These are phyloP conservation scores for Cotesia typhae DNA, from an alignment of 1,140 invertebrate species.

Conservation along the genomic window DNA sequence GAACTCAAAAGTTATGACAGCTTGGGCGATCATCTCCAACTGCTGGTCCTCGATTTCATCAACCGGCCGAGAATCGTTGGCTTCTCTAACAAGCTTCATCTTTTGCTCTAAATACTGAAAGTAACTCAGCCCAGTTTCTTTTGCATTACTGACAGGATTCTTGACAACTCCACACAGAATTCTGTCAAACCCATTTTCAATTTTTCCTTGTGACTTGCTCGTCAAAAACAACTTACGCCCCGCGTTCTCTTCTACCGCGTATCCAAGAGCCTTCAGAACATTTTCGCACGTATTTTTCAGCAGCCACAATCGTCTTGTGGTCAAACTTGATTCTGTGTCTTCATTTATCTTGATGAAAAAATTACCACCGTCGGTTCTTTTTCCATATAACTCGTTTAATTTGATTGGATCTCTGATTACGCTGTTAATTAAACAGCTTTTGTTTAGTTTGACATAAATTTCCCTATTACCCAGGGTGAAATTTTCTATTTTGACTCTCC, in stretches of 20 bases:
- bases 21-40: slow-evolving; percentile 67
- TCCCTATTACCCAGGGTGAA: not conserved
- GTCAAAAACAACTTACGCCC: slow-evolving; percentile 58
- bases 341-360: slow-evolving; percentile 43
- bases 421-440: not conserved
- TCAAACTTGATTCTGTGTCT: slow-evolving; percentile 52
- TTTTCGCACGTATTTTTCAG: slow-evolving; percentile 57
- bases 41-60: slow-evolving; percentile 35
- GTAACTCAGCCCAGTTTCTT: slow-evolving; percentile 60
- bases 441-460: not conserved
- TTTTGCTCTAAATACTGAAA: slow-evolving; percentile 55
- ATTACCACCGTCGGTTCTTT: slow-evolving; percentile 24
- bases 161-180: slow-evolving; percentile 65
- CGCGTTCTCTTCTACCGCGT: slow-evolving; percentile 41
- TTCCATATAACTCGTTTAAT: slow-evolving; percentile 44
- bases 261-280: slow-evolving; percentile 54
- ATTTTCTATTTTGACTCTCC: too few species aligned
- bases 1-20: slow-evolving; percentile 72
- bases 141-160: slow-evolving; percentile 60
- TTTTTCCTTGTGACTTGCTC: slow-evolving; percentile 59
- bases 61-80: slow-evolving; percentile 63
- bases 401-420: slow-evolving; percentile 31
- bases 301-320: slow-evolving; percentile 55
- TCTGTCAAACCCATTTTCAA: slow-evolving; percentile 43
- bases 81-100: slow-evolving; percentile 48